phyloP scores from a whole-genome alignment of 2,113 vertebrate genomes.

The Ciconia boyciana region DNA sequence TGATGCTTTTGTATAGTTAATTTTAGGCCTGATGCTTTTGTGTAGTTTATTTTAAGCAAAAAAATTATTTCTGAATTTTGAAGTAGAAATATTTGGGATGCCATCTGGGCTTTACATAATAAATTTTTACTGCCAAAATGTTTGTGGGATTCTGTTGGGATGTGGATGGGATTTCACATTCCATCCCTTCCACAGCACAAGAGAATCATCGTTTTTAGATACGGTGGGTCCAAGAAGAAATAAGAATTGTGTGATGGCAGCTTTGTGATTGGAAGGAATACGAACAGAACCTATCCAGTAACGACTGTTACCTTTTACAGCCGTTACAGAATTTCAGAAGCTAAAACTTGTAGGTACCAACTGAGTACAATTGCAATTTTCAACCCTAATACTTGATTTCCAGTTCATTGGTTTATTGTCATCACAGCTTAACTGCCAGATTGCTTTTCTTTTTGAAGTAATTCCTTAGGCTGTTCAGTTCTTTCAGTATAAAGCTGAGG shows the following conservation, averaged over 20 bases:
- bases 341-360: not conserved
- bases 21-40: not conserved
- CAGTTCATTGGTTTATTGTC: not conserved
- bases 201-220: constrained; percentile 50
- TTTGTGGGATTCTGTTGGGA: constrained; percentile 64
- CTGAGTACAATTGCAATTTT: not conserved
- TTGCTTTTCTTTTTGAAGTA: not conserved
- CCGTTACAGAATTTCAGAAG: not conserved
- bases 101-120: constrained; percentile 65
- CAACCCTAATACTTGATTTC: not conserved
- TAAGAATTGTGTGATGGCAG: not conserved
- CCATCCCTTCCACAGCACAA: constrained; percentile 36
- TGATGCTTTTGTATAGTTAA: constrained; percentile 1
- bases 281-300: not conserved
- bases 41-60: constrained; percentile 28
- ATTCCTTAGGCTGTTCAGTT: not conserved
- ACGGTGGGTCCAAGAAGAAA: not conserved
- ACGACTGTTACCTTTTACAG: not conserved
- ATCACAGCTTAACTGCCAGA: not conserved
- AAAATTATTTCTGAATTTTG: not conserved
- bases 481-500: not conserved
- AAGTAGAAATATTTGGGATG: constrained; percentile 62
- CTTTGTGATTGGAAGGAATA: not conserved
- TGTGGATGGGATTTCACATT: constrained; percentile 66
- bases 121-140: constrained; percentile 60